Evolutionary conservation across 2,797 vertebrate genomes (phyloP).

Genomic region (Mergus octosetaceus): DNA sequence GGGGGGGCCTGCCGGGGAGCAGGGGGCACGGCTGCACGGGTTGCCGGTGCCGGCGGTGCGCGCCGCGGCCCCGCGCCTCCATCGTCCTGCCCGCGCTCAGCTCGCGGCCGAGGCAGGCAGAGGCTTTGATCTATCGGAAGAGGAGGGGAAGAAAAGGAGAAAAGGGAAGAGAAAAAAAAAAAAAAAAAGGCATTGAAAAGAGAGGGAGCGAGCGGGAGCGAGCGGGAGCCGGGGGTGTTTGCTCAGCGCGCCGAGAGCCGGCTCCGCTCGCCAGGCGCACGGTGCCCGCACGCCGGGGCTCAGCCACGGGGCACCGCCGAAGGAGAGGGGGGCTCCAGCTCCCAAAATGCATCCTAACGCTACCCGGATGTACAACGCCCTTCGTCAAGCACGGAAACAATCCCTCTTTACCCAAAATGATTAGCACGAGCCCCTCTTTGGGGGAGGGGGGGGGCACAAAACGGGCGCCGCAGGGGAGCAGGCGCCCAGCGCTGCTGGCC

Average conservation of each 20-base stretch:
- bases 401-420: background rate
- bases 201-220: too few relatives aligned
- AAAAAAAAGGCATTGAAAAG: slow-evolving; percentile 28
- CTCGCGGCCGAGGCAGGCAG: slow-evolving; percentile 36
- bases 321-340: background rate
- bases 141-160: slow-evolving; percentile 62
- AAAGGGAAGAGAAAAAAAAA: slow-evolving; percentile 38
- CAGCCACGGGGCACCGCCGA: background rate
- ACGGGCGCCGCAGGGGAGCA: fast-evolving
- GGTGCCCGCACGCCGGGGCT: background rate
- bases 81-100: background rate
- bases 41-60: background rate
- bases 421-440: fast-evolving
- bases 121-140: slow-evolving; percentile 71
- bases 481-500: fast-evolving
- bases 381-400: background rate
- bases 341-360: background rate
- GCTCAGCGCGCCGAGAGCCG: background rate
- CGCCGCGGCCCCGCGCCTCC: background rate
- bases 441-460: background rate
- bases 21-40: background rate
- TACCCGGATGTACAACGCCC: background rate
- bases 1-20: background rate
- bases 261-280: background rate
- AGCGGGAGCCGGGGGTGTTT: background rate